A percentile compares a stretch with the other conserved stretches of the same genome.
Evolutionary conservation across 2,113 vertebrate genomes (phyloP).

Genomic region (Pseudopipra pipra): DNA sequence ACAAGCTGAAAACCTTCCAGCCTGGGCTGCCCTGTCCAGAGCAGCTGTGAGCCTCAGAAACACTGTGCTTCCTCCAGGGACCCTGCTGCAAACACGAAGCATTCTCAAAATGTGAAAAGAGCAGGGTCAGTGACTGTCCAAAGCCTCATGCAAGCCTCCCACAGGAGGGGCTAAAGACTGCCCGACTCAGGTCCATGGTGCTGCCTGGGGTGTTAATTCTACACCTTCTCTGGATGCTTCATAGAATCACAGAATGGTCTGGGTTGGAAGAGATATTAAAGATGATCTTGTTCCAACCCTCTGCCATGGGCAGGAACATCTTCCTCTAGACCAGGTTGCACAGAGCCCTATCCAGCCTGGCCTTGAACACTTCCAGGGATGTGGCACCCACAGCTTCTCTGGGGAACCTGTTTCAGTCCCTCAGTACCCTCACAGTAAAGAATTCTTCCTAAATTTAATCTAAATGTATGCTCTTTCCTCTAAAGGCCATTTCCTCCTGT

Average conservation of each 20-base stretch:
- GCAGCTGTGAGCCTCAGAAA: neutral
- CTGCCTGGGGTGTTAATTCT: neutral
- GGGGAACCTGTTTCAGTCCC: neutral
- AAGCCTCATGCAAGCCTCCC: neutral
- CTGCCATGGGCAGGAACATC: neutral
- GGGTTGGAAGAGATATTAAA: neutral
- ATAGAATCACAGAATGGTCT: neutral
- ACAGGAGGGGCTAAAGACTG: neutral
- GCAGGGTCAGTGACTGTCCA: neutral
- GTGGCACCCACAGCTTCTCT: neutral
- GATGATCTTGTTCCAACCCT: neutral
- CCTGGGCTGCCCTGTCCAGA: neutral
- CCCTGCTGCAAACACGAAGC: neutral
- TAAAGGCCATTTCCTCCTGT: neutral
- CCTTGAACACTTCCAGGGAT: neutral
- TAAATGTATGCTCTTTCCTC: neutral
- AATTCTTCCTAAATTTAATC: neutral
- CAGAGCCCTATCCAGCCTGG: neutral
- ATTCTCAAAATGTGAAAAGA: fast-evolving
- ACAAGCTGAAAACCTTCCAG: neutral
- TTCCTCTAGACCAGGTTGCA: neutral
- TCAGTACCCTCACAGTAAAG: neutral
- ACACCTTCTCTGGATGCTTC: neutral
- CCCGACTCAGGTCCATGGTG: neutral
- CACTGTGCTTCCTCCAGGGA: fast-evolving